Conservation (phyloP, 2,888 invertebrate genomes). For the Thecocarcelia acutangulata region DNA sequence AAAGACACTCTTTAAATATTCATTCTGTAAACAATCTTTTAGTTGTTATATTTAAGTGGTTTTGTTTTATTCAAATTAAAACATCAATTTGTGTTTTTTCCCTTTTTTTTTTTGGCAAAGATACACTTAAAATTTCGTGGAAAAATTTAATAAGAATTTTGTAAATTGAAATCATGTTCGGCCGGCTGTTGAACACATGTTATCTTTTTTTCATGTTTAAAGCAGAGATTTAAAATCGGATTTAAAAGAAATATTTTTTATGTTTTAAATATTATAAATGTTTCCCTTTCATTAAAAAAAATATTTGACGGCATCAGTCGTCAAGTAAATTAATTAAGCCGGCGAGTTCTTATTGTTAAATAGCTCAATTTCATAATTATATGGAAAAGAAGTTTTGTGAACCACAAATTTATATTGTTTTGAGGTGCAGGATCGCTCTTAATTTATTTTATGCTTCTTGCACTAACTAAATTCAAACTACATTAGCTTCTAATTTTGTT, state of each 20-base stretch:
- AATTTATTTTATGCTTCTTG: no score
- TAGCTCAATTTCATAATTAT: no score
- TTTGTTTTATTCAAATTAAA: slow-evolving; percentile 48
- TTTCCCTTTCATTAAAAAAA: slow-evolving; percentile 14
- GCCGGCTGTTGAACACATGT: slow-evolving; percentile 46
- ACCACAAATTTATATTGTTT: no score
- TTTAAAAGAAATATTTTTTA: slow-evolving; percentile 15
- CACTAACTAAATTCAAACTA: no score
- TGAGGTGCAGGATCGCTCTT: no score
- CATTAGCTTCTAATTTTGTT: no score
- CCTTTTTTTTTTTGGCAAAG: slow-evolving; percentile 32
- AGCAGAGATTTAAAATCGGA: slow-evolving; percentile 3
- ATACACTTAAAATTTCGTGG: slow-evolving; percentile 52
- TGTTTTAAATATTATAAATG: neutral
- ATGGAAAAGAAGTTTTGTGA: no score
- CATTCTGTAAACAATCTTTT: slow-evolving; percentile 38
- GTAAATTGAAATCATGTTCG: neutral
- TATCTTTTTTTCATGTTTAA: slow-evolving; percentile 6
- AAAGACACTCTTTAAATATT: slow-evolving; percentile 37
- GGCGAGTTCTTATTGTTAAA: neutral
- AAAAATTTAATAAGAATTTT: slow-evolving; percentile 27
- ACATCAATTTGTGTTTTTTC: slow-evolving; percentile 37
- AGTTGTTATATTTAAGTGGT: slow-evolving; percentile 10
- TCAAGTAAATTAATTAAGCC: no score
- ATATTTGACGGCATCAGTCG: neutral